Evolutionary conservation across 2,888 invertebrate species (phyloP).

Genomic region (Netelia fuscicornis): DNA sequence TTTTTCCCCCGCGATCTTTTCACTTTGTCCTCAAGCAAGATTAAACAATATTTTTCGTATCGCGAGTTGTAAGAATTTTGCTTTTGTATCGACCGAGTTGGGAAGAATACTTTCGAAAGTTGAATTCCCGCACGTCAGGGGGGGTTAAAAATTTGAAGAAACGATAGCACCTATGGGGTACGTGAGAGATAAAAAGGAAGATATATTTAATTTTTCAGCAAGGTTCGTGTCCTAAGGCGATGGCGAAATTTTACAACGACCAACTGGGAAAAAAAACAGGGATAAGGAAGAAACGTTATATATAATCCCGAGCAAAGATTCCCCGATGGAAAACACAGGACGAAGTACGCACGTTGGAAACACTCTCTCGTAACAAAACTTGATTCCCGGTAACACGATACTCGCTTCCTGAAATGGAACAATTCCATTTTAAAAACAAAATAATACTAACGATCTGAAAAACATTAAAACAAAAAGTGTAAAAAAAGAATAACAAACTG

Average conservation of each 20-base stretch:
- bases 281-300: constrained; percentile 45
- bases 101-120: constrained; percentile 33
- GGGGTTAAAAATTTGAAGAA: constrained; percentile 14
- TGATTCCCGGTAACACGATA: not conserved
- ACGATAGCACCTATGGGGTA: not conserved
- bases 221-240: constrained; percentile 26
- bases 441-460: not conserved
- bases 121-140: not conserved
- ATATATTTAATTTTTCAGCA: constrained; percentile 70
- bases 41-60: not conserved
- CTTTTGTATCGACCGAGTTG: constrained; percentile 26
- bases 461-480: no score
- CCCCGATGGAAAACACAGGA: constrained; percentile 4
- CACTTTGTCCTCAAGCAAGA: not conserved
- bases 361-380: not conserved
- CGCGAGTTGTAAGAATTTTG: constrained; percentile 1
- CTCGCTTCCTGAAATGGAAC: not conserved
- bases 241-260: constrained; percentile 37
- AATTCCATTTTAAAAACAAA: not conserved
- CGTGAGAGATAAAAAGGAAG: constrained; percentile 12
- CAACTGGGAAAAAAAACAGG: constrained; percentile 6
- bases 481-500: not conserved
- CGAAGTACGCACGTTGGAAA: constrained; percentile 21
- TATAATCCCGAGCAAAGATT: constrained; percentile 25
- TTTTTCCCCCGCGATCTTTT: not conserved